Evolutionary conservation across 2,113 vertebrate genomes (phyloP), one percentile per base, ranked within the genome.

Genomic region (Cyprinus carpio): DNA sequence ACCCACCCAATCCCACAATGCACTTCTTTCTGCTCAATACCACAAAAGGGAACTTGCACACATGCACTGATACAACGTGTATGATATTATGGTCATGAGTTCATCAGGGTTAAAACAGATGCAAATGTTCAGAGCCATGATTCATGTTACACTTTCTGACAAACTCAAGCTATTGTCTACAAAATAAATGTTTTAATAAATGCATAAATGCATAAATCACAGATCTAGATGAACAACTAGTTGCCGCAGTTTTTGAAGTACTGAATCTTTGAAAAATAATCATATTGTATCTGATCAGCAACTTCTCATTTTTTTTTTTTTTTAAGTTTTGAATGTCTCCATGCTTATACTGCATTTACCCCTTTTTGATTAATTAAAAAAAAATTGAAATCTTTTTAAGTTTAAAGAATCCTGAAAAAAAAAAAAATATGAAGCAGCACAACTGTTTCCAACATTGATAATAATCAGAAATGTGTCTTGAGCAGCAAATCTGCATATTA

Each of bases 1-100:
- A 43, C 37, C n/a, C 29, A 40, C 12, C 31, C 20, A n/a, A 27
- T 81, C 78, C 78, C 62, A 69, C 40, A 81, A 81, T 69, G 62
- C 79, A 81, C 79, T 11, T 69, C 43, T 16, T n/a, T 51, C 40
- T 6, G 3, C 46, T 81, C 4, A 23, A 29, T 27, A 51, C 40
- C 62, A 69, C 40, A 69, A 51, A 18, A 69, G 62, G 62, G 62
- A 51, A 81, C n/a, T 25, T 27, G 13, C 40, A 46, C 23, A 75
- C 40, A 25, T 1, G 2, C 75, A 13, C 27, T 23, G 15, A 31
- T 56, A 23, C 10, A 4, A 37, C 18, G 4, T 12, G 8, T 37
- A 2, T 12, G 34, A 40, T 23, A 40, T 69, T 20, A 74, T 2
- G 2, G 1, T 13, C 69, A 25, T 15, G 20, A 40, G 20, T 23